Percentiles rank a stretch among this genome's conserved stretches.
These are phyloP conservation scores for Gallinago stenura DNA, from an alignment of 2,797 vertebrate species.

Conservation along the genomic window DNA sequence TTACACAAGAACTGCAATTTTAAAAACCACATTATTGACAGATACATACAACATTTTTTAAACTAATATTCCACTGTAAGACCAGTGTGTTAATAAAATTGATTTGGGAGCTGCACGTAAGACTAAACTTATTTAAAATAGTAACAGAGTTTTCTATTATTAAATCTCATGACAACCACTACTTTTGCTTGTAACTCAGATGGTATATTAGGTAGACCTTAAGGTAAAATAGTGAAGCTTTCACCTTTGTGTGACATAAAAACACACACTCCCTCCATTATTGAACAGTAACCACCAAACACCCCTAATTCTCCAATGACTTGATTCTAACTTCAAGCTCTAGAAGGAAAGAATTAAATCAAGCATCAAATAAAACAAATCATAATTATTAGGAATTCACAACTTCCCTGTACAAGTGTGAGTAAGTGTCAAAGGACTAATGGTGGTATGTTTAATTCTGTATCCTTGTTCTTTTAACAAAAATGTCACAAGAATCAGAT, in stretches of 20 bases:
- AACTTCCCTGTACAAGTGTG: neutral
- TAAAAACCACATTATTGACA: neutral
- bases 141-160: neutral
- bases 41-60: neutral
- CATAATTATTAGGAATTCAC: neutral
- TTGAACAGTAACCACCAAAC: neutral
- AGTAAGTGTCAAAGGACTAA: neutral
- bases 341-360: neutral
- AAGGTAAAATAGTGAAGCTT: neutral
- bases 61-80: neutral
- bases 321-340: neutral
- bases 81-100: neutral
- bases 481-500: neutral
- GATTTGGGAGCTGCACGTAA: neutral
- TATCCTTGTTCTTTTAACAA: neutral
- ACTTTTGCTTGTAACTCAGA: neutral
- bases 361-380: neutral
- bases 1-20: neutral
- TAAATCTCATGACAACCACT: neutral
- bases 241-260: neutral
- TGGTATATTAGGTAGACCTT: neutral
- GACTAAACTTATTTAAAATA: neutral
- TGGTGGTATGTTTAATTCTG: neutral
- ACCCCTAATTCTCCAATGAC: neutral
- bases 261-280: accelerated